These are phyloP conservation scores for Capromys pilorides DNA, from an alignment of 2,797 vertebrate genomes.

Conservation along the genomic window DNA sequence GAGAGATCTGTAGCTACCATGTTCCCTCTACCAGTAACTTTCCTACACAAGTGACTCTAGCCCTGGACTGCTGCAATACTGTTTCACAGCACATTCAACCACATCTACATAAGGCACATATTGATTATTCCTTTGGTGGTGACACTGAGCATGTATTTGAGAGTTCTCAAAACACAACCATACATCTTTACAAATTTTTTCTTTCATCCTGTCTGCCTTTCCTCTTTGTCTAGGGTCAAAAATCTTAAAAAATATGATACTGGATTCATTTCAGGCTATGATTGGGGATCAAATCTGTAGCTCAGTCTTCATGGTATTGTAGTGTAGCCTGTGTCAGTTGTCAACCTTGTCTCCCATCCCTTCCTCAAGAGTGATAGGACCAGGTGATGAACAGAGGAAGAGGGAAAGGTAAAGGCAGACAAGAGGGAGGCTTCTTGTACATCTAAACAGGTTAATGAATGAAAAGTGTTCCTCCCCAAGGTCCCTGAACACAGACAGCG, in stretches of 20 bases:
- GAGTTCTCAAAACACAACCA: neutral
- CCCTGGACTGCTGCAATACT: neutral
- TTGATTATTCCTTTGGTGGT: neutral
- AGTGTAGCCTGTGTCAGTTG: neutral
- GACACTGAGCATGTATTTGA: neutral
- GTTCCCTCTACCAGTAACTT: neutral
- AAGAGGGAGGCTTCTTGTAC: neutral
- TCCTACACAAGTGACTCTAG: neutral
- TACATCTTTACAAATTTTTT: neutral
- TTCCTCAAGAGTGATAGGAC: constrained; percentile 15
- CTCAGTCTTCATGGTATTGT: neutral
- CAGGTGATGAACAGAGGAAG: constrained; percentile 47
- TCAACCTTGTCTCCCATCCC: neutral
- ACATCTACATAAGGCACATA: neutral
- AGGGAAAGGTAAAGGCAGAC: neutral
- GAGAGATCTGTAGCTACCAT: neutral
- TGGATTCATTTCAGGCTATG: constrained; percentile 2
- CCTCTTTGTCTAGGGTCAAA: neutral
- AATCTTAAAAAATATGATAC: neutral
- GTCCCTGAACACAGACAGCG: constrained; percentile 52
- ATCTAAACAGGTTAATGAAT: constrained; percentile 69
- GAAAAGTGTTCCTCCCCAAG: constrained; percentile 53
- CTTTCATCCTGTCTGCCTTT: neutral
- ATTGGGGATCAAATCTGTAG: neutral
- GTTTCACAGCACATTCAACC: neutral